Conservation (phyloP, 2,113 vertebrate species). For the Danio rerio region DNA sequence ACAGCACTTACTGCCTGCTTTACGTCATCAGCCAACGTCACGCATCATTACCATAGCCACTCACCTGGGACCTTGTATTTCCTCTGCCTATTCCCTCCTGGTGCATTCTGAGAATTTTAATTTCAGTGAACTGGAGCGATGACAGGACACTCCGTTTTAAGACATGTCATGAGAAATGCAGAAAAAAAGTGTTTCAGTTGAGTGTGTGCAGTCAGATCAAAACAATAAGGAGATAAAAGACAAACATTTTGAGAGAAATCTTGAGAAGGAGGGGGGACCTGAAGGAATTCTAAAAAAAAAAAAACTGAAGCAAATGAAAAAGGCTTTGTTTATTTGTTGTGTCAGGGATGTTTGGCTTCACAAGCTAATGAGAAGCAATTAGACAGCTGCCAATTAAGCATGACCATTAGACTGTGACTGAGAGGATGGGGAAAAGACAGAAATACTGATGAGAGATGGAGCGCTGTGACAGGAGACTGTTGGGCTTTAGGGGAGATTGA, state of each 20-base stretch:
- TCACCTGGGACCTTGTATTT: slow-evolving; percentile 14
- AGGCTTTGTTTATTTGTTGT: slow-evolving; percentile 61
- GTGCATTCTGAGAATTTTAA: neutral
- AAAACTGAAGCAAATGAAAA: neutral
- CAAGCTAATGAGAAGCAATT: slow-evolving; percentile 75
- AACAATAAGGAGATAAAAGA: neutral
- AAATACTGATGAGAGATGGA: slow-evolving; percentile 40
- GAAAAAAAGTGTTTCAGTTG: neutral
- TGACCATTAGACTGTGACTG: slow-evolving; percentile 73
- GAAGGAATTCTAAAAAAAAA: slow-evolving; percentile 17
- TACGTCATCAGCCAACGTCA: neutral
- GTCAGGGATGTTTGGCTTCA: slow-evolving; percentile 70
- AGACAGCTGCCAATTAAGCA: slow-evolving; percentile 79
- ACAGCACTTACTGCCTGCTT: neutral
- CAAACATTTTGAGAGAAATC: slow-evolving; percentile 6
- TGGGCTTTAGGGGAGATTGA: slow-evolving; percentile 12
- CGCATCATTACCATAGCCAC: neutral
- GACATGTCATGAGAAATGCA: neutral
- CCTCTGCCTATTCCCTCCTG: neutral
- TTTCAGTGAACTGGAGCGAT: slow-evolving; percentile 2
- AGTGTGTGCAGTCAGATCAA: neutral
- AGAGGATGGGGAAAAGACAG: slow-evolving; percentile 40
- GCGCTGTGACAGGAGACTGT: slow-evolving; percentile 23
- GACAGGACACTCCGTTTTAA: neutral
- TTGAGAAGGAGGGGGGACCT: slow-evolving; percentile 17